Evolutionary conservation across 2,888 invertebrate genomes (phyloP), one percentile per base, ranked within the genome.

Genomic region (Horisme vitalbata): DNA sequence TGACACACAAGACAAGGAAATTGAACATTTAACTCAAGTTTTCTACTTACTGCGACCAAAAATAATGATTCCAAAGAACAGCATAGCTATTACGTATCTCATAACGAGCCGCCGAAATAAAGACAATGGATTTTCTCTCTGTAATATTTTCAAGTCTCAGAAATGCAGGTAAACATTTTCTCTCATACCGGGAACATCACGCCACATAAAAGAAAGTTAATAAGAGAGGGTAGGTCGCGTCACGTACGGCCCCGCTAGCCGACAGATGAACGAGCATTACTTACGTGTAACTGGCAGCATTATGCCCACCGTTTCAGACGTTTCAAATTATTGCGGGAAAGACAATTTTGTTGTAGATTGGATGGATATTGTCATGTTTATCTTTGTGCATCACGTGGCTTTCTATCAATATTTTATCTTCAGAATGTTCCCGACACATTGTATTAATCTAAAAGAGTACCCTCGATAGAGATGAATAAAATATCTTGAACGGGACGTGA

Each of bases 151-250:
- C 37, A 20, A 43, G 41, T 34, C 27, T 41, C 41, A 35, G 34
- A 39, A 39, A 39, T 38, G 48, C 48, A 48, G 43, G 48, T 48
- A 48, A 46, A 48, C 48, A 43, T 48, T 48, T 47, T 26, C 30
- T 31, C 15, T 36, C 13, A 35, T 35, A 15, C 35, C 13, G 27
- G 28, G 32, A 36, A 35, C 41, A 37, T 36, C 27, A 23, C 18
- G 24, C 30, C 43, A 45, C 57, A 50, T 50, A 43, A 47, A 55
- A 48, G 45, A 51, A 48, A 52, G 55, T 52, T 51, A 57, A 57
- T 57, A 55, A 57, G 48, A 43, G 49, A 41, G 50, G 47, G 38
- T 27, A 37, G 26, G 9, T 23, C 27, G 31, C 44, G 51, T 53
- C 56, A 54, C 57, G 57, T 49, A 35, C 54, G 39, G 12, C 41